These are phyloP conservation scores for Enteromius afrohamiltoni DNA, from an alignment of 2,797 vertebrate genomes.

Conservation along the genomic window DNA sequence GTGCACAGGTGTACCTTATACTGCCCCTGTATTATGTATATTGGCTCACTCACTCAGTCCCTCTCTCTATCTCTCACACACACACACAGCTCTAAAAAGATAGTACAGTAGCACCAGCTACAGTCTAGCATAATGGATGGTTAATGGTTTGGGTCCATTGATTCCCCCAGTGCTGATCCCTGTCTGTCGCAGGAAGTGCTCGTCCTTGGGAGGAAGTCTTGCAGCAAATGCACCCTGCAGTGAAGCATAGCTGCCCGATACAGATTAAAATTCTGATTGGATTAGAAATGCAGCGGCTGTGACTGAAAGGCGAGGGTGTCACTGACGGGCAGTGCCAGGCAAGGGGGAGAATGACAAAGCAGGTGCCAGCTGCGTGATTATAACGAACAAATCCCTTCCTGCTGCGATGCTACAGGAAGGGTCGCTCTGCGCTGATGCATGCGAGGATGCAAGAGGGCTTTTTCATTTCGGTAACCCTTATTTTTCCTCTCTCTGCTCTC, in stretches of 20 bases:
- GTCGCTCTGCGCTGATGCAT: slow-evolving; percentile 20
- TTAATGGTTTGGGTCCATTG: neutral
- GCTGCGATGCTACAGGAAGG: slow-evolving; percentile 34
- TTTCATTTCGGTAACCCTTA: slow-evolving; percentile 31
- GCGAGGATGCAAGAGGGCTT: neutral
- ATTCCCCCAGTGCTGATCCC: neutral
- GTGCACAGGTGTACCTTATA: no score
- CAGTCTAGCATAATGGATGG: neutral
- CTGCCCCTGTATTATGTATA: no score
- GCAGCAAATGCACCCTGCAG: slow-evolving; percentile 3
- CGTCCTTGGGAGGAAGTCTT: slow-evolving; percentile 1
- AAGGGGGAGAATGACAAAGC: slow-evolving; percentile 26
- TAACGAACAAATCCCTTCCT: slow-evolving; percentile 52
- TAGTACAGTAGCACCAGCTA: neutral
- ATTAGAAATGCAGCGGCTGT: slow-evolving; percentile 30
- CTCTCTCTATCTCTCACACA: no score
- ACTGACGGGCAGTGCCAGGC: slow-evolving; percentile 13
- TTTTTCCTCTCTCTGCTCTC: slow-evolving; percentile 1
- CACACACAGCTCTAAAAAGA: neutral
- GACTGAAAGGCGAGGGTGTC: slow-evolving; percentile 22
- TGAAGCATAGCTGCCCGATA: slow-evolving; percentile 7
- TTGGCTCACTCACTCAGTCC: no score
- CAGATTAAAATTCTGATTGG: slow-evolving; percentile 45
- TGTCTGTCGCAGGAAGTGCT: slow-evolving; percentile 21
- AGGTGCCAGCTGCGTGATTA: slow-evolving; percentile 59